phyloP scores from a whole-genome alignment of 2,113 vertebrate species.

The Colistium nudipinnis region DNA sequence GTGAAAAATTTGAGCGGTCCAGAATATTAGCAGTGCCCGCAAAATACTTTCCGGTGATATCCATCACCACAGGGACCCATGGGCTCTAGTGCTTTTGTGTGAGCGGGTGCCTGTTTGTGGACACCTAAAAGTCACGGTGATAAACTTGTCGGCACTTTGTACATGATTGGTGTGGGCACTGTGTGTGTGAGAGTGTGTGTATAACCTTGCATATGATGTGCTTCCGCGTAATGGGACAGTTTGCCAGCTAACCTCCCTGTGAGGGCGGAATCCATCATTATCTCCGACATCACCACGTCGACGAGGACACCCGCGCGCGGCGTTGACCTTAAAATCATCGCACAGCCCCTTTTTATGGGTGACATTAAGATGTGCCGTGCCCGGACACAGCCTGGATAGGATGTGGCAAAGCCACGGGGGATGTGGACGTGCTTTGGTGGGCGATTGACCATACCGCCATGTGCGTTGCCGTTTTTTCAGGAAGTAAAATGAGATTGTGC shows the following conservation, averaged over 20 bases:
- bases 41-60: conserved; percentile 61
- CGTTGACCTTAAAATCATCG: conserved; percentile 35
- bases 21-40: conserved; percentile 66
- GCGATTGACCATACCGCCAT: not conserved
- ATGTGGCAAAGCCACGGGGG: not conserved
- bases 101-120: not conserved
- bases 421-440: not conserved
- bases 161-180: conserved; percentile 18
- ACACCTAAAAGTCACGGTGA: conserved; percentile 41
- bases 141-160: conserved; percentile 41
- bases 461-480: too few relatives aligned
- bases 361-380: conserved; percentile 4
- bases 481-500: not conserved
- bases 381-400: not conserved
- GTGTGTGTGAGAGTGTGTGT: conserved; percentile 56
- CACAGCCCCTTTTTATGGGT: conserved; percentile 2
- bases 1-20: conserved; percentile 70
- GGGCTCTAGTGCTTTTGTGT: conserved; percentile 9
- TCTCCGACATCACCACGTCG: conserved; percentile 3
- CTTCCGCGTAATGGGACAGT: conserved; percentile 53
- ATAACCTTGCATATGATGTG: conserved; percentile 59
- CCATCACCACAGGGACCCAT: conserved; percentile 61
- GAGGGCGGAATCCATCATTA: conserved; percentile 56
- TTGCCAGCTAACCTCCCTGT: conserved; percentile 57
- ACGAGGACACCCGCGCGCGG: conserved; percentile 19